A percentile compares a stretch with the other conserved stretches of the same genome.
phyloP scores from a whole-genome alignment of 2,888 invertebrate genomes.

The Ormyrus rosae region DNA sequence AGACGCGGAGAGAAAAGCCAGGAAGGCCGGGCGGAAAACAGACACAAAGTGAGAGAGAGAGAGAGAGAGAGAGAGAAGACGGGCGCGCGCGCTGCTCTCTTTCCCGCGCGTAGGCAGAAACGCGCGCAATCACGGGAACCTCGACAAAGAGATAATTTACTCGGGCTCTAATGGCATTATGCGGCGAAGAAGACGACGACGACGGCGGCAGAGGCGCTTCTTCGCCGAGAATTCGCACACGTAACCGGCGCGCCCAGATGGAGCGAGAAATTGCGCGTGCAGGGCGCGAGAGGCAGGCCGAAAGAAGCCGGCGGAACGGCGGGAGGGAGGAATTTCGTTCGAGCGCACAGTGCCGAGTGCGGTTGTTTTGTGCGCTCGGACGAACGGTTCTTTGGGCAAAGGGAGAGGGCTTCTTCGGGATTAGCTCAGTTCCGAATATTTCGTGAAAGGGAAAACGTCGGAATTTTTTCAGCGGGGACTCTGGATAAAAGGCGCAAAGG shows the following conservation, averaged over 20 bases:
- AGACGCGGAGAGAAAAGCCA: background rate
- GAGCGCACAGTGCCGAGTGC: background rate
- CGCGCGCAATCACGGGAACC: constrained; percentile 62
- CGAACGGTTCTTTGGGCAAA: too few relatives aligned
- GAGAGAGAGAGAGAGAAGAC: background rate
- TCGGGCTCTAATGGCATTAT: constrained; percentile 64
- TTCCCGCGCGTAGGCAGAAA: constrained; percentile 36
- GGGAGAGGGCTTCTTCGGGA: too few relatives aligned
- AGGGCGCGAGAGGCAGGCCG: background rate
- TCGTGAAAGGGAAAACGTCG: too few relatives aligned
- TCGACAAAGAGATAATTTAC: constrained; percentile 69
- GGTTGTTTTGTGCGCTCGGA: background rate
- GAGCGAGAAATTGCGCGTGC: constrained; percentile 32
- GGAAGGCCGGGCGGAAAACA: background rate
- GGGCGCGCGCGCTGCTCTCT: too few relatives aligned
- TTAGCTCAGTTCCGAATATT: too few relatives aligned
- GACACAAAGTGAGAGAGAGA: background rate
- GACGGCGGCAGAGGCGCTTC: background rate
- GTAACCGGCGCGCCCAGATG: constrained; percentile 14
- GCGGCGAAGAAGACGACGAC: constrained; percentile 31
- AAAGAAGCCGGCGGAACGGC: background rate
- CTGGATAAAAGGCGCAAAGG: too few relatives aligned
- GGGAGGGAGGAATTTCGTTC: constrained; percentile 5
- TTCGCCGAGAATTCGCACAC: too few relatives aligned
- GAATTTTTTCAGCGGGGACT: too few relatives aligned